Conservation (phyloP, 2,888 invertebrate species). For the Patella ulyssiponensis region DNA sequence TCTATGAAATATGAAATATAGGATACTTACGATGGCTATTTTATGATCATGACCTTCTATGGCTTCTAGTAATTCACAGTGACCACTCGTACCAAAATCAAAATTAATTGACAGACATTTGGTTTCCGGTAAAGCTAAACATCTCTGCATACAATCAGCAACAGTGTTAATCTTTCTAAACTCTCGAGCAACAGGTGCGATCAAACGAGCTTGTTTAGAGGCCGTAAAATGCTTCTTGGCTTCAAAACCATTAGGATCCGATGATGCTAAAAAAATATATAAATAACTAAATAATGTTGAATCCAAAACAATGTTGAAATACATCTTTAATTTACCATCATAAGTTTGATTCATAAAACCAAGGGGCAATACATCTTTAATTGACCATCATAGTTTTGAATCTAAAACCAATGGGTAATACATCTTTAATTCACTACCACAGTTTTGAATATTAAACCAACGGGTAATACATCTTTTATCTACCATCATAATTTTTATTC, state of each 20-base stretch:
- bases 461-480: not conserved
- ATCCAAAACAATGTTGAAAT: too few species aligned
- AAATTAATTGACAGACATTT: conserved; percentile 58
- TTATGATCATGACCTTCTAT: conserved; percentile 46
- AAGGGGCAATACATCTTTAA: too few species aligned
- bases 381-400: too few species aligned
- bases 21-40: conserved; percentile 27
- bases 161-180: conserved; percentile 26
- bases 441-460: too few species aligned
- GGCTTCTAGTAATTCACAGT: conserved; percentile 52
- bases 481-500: conserved; percentile 2
- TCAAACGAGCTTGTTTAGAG: conserved; percentile 40
- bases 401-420: too few species aligned
- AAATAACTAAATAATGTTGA: not conserved
- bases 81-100: conserved; percentile 42
- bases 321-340: conserved; percentile 19
- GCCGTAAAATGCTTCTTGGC: conserved; percentile 39
- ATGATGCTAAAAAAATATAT: conserved; percentile 15
- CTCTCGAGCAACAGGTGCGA: conserved; percentile 25
- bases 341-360: not conserved
- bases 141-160: conserved; percentile 45
- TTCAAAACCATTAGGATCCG: conserved; percentile 19
- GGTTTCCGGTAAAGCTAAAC: conserved; percentile 36
- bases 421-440: too few species aligned
- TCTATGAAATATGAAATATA: not conserved